Base-by-base conservation (phyloP, 2,797 vertebrate species). In the Urosaurus nigricauda region DNA sequence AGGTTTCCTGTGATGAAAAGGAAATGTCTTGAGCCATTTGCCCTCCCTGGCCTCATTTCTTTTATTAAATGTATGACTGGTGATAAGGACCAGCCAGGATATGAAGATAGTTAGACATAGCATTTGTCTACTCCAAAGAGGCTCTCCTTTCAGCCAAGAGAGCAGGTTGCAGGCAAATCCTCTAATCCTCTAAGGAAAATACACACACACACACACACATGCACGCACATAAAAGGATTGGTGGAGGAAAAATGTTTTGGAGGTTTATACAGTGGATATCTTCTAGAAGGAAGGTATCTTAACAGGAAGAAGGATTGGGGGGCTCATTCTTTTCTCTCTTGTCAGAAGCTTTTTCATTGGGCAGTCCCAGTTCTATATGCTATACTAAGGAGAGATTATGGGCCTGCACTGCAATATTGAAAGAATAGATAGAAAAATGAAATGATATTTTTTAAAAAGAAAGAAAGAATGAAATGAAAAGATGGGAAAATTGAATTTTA, bases 161-260 rank as follows among this genome's bases (percentile, higher is more conserved):
- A 94, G 58, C 79, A 93, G 68, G 90, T 75, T 96, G 93, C 84
- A 94, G 91, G 94, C 79, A 95, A 92, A 94, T 90, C 92, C 86
- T 88, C 91, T 95, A 84, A 94, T 92, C 92, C 70, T 84, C 56
- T 88, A 90, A 91, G 93, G 80, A 94, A 95, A 95, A 92, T 60
- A 88, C 24, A 14, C 40, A 88, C 40, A 37, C 47, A 37, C 32
- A 12, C 40, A 51, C 6, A 8, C 47, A 65, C 40, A 70, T 32
- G n/a, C n/a, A n/a, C n/a, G n/a, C n/a, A n/a, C n/a, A n/a, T n/a
- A n/a, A 90, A 40, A 91, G 32, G 83, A 43, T 92, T 92, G 73
- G 77, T 16, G 83, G 83, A 65, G 78, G 84, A 86, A 94, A 93
- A 88, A 47, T 91, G 26, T 85, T 92, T 93, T 88, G 85, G 73